Conservation (phyloP, 2,888 invertebrate species). For the Thera obeliscata region DNA sequence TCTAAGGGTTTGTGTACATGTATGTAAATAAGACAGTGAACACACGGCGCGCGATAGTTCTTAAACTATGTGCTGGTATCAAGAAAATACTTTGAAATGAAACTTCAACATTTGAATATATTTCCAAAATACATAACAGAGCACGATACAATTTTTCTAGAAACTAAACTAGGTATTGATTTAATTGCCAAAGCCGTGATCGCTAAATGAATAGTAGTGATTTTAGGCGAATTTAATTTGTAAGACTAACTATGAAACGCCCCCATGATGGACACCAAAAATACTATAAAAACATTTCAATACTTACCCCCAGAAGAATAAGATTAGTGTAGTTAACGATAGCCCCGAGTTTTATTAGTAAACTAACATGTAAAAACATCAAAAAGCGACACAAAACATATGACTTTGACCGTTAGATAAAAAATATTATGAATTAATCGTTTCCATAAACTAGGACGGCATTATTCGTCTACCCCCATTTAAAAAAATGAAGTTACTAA, state of each 20-base stretch:
- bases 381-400: no score
- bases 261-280: slow-evolving; percentile 3
- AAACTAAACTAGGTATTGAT: slow-evolving; percentile 33
- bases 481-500: neutral
- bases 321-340: neutral
- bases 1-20: neutral
- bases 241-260: neutral
- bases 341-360: neutral
- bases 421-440: no score
- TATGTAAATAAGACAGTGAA: slow-evolving; percentile 53
- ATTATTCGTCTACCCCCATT: neutral
- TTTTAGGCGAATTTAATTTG: slow-evolving; percentile 12
- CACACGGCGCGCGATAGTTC: slow-evolving; percentile 53
- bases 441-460: neutral
- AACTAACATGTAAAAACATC: neutral
- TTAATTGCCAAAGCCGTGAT: slow-evolving; percentile 49
- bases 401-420: no score
- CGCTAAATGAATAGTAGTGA: slow-evolving; percentile 19
- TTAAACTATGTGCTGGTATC: slow-evolving; percentile 62
- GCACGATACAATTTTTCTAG: slow-evolving; percentile 41
- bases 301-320: neutral
- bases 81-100: slow-evolving; percentile 61
- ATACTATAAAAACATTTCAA: slow-evolving; percentile 5
- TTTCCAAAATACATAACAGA: slow-evolving; percentile 58
- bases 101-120: slow-evolving; percentile 54